Evolutionary conservation across 1,140 invertebrate genomes (phyloP).

Genomic region (Drosophila orosa): DNA sequence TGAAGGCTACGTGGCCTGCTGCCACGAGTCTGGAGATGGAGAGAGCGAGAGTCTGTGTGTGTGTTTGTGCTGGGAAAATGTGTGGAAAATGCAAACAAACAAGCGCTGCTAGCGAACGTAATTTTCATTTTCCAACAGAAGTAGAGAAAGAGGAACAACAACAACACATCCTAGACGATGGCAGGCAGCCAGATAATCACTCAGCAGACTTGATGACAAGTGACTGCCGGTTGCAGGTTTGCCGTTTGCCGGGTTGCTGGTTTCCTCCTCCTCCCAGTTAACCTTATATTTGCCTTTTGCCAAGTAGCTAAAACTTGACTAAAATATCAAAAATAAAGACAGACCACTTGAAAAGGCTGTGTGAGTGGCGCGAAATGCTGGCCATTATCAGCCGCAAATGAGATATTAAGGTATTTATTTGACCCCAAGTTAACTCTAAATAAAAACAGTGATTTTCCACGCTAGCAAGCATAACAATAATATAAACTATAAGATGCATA

Average conservation of each 20-base stretch:
- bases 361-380: background rate
- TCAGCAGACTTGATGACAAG: conserved; percentile 70
- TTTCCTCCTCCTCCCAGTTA: background rate
- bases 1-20: conserved; percentile 14
- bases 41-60: conserved; percentile 26
- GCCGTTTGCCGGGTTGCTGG: background rate
- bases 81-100: conserved; percentile 59
- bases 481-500: background rate
- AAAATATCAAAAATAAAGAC: conserved; percentile 39
- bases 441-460: background rate
- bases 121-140: conserved; percentile 62
- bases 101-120: conserved; percentile 62
- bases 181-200: conserved; percentile 70
- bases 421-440: background rate
- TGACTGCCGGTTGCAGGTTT: conserved; percentile 44
- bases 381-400: background rate
- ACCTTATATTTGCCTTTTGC: conserved; percentile 35
- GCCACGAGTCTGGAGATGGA: no score
- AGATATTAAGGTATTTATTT: background rate
- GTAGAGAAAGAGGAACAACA: background rate
- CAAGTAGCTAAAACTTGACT: conserved; percentile 40
- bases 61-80: conserved; percentile 46
- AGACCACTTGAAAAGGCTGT: background rate
- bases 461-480: background rate
- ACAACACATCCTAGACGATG: conserved; percentile 30